phyloP scores from a whole-genome alignment of 2,113 vertebrate genomes.

The Dryoscopus gambensis region DNA sequence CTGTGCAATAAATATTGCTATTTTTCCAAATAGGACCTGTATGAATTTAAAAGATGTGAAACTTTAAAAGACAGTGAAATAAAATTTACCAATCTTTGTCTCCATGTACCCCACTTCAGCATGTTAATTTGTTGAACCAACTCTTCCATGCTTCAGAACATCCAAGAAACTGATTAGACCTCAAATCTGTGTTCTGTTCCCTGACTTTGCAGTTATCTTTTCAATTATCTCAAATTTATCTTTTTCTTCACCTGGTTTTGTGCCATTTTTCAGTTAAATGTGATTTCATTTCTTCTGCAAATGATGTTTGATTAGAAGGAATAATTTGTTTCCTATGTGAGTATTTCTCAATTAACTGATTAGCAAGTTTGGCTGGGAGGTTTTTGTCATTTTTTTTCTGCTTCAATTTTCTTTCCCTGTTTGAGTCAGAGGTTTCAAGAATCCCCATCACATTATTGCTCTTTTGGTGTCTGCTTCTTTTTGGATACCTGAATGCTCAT shows the following conservation, averaged over 20 bases:
- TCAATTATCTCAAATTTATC: not conserved
- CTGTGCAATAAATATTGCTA: not conserved
- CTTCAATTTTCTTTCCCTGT: not conserved
- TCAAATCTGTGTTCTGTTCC: not conserved
- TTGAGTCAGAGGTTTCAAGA: not conserved
- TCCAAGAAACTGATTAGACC: not conserved
- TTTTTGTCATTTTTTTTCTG: not conserved
- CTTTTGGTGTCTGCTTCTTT: not conserved
- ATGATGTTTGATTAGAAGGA: not conserved
- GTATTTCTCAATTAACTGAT: constrained; percentile 7
- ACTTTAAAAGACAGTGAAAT: not conserved
- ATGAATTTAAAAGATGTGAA: not conserved
- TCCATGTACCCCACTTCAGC: not conserved
- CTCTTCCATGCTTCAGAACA: not conserved
- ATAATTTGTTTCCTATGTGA: not conserved
- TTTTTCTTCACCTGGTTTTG: not conserved
- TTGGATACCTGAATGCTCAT: not conserved
- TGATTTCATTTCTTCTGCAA: not conserved
- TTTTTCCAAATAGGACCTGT: not conserved
- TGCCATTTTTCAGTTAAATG: not conserved
- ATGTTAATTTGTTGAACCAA: not conserved
- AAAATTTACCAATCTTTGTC: not conserved
- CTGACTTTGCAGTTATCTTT: not conserved
- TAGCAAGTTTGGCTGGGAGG: not conserved
- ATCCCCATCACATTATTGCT: not conserved